Percentiles rank a stretch among this genome's conserved stretches.
These are phyloP conservation scores for Tetramorium simillimum DNA, from an alignment of 1,140 invertebrate genomes.

Conservation along the genomic window DNA sequence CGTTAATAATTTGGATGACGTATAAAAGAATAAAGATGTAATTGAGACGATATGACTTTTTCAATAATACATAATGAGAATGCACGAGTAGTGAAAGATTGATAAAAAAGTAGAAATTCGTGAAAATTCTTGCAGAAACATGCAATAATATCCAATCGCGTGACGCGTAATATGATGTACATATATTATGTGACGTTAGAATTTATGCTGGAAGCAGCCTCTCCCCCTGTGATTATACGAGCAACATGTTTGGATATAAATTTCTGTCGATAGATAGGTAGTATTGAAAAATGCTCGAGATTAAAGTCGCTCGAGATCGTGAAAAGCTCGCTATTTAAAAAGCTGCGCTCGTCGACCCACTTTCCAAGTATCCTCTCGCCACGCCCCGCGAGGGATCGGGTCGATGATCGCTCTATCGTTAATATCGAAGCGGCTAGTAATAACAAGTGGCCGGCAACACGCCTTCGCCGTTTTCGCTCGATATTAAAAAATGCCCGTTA, in stretches of 20 bases:
- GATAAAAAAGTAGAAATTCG: not conserved
- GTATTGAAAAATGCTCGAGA: constrained; percentile 51
- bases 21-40: not conserved
- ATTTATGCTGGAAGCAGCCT: constrained; percentile 7
- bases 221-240: not conserved
- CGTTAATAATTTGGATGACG: not conserved
- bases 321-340: constrained; percentile 52
- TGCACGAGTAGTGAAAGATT: not conserved
- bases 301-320: constrained; percentile 47
- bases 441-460: constrained; percentile 32
- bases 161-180: not conserved
- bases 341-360: constrained; percentile 50
- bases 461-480: not conserved
- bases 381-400: constrained; percentile 10
- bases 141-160: not conserved
- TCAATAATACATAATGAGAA: not conserved
- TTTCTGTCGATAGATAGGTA: constrained; percentile 43
- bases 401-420: constrained; percentile 47
- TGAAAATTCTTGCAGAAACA: not conserved
- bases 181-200: not conserved
- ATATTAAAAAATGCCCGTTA: constrained; percentile 45
- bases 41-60: not conserved
- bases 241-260: constrained; percentile 39
- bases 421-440: constrained; percentile 51
- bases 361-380: constrained; percentile 40